Evolutionary conservation across 2,888 invertebrate species (phyloP), one percentile per base, ranked within the genome.

Genomic region (Sinhomidia bicolor): DNA sequence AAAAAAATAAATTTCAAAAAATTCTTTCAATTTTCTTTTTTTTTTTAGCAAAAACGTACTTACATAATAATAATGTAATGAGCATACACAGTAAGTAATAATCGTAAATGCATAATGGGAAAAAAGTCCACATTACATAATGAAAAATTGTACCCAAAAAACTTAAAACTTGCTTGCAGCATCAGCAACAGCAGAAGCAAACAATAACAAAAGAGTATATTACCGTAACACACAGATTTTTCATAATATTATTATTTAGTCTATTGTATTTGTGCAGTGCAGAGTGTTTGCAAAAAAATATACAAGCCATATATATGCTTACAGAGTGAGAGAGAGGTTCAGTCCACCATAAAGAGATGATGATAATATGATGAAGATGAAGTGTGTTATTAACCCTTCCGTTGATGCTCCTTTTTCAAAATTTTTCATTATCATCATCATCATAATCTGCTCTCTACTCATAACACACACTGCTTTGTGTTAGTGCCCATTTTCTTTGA

Each of bases 371-470:
- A 78, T 80, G 41, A 80, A 44, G 62, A 80, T 62, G 23, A 80
- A 80, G 80, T 80, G 80, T 80, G 80, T 80, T 80, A 80, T 62
- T 80, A 80, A 80, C 80, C 78, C 80, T 62, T 62, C 32, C 62
- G 26, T 44, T 41, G 32, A n/a, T n/a, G n/a, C 80, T 62, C 62
- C 44, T 62, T 80, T 80, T 62, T 54, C 0, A 3, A 80, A 57
- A 80, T 14, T 54, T 62, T 41, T 44, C 44, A 17, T 62, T 20
- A 79, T 36, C 36, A 20, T 80, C 20, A 32, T 32, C 29, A 36
- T 62, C n/a, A 65, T 51, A 36, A 36, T 20, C 1, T 41, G 36
- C 29, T 32, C n/a, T 14, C 32, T 26, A 76, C 54, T n/a, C n/a
- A n/a, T n/a, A n/a, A n/a, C n/a, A n/a, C 83, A 74, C 57, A 51